Conservation (phyloP, 2,113 vertebrate genomes). For the Cercopithecus mona region DNA sequence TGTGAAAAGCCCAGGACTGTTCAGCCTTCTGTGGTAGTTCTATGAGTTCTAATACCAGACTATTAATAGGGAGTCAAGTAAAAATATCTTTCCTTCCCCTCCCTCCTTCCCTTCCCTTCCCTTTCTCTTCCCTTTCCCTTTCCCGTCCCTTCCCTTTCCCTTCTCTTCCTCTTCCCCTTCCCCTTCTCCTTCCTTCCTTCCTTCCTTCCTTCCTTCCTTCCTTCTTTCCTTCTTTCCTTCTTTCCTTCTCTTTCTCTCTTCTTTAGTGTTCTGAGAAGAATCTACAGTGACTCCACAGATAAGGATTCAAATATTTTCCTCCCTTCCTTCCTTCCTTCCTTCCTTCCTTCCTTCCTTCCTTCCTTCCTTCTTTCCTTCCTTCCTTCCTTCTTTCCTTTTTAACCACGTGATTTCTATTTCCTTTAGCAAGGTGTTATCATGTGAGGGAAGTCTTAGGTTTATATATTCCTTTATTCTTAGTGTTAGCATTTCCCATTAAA, state of each 20-base stretch:
- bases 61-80: conserved; percentile 37
- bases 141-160: too few species aligned
- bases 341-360: accelerated
- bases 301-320: too few species aligned
- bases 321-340: neutral
- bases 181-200: too few species aligned
- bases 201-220: too few species aligned
- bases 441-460: neutral
- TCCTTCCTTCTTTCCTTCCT: too few species aligned
- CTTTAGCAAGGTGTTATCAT: neutral
- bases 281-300: too few species aligned
- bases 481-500: neutral
- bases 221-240: too few species aligned
- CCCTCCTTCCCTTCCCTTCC: accelerated
- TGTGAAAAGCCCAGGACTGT: neutral
- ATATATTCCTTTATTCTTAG: neutral
- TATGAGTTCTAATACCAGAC: conserved; percentile 41
- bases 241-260: too few species aligned
- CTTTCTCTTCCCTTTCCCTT: neutral
- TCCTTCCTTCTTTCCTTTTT: neutral
- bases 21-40: conserved; percentile 58
- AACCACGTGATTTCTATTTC: neutral
- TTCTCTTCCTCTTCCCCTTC: too few species aligned
- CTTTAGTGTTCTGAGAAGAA: too few species aligned
- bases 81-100: neutral